Percentiles rank a stretch among this genome's conserved stretches.
Evolutionary conservation across 2,113 vertebrate species (phyloP).

Genomic region (Clarias macrocephalus): DNA sequence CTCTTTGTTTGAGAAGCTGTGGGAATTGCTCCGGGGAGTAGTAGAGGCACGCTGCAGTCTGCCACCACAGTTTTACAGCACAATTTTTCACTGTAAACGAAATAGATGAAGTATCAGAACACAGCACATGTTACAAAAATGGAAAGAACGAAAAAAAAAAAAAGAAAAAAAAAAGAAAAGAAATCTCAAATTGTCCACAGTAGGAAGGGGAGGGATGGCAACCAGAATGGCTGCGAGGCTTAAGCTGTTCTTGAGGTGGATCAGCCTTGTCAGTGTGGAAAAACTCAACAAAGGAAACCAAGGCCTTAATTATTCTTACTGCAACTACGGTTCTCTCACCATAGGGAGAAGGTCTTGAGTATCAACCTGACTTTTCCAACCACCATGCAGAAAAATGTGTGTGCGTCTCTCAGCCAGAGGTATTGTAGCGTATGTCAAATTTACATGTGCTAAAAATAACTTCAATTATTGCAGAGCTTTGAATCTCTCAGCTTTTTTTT

Average conservation of each 20-base stretch:
- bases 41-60: conserved; percentile 51
- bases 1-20: conserved; percentile 53
- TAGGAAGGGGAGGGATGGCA: conserved; percentile 31
- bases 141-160: conserved; percentile 42
- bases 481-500: neutral
- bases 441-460: conserved; percentile 26
- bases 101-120: conserved; percentile 58
- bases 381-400: conserved; percentile 19
- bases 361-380: conserved; percentile 13
- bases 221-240: conserved; percentile 20
- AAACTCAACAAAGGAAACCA: conserved; percentile 27
- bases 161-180: no score
- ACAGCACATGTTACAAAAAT: conserved; percentile 50
- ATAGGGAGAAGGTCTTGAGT: conserved; percentile 14
- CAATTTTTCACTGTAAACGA: conserved; percentile 60
- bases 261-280: conserved; percentile 29
- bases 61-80: conserved; percentile 53
- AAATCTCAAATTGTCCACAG: conserved; percentile 40
- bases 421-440: conserved; percentile 3
- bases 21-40: conserved; percentile 52
- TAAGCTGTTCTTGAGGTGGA: conserved; percentile 38
- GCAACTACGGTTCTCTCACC: conserved; percentile 10
- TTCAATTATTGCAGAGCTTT: conserved; percentile 28
- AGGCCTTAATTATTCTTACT: conserved; percentile 39
- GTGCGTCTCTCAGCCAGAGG: conserved; percentile 28